These are phyloP conservation scores for Phrynosoma platyrhinos DNA, from an alignment of 2,113 vertebrate genomes.

Conservation along the genomic window DNA sequence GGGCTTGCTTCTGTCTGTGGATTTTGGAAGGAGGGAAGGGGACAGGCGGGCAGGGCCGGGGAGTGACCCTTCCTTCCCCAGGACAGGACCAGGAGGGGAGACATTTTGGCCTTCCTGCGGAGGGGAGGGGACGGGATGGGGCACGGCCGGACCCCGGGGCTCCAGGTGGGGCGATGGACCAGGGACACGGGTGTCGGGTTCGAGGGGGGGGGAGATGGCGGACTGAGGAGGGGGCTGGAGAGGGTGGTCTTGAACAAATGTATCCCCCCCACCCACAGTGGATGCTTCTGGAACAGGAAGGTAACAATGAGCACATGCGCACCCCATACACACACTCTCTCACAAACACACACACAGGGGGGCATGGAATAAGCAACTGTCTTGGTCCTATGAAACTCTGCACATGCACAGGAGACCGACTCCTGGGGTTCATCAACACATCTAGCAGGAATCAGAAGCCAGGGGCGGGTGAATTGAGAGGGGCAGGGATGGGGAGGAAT, in stretches of 20 bases:
- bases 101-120: background rate
- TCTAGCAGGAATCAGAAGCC: too few relatives aligned
- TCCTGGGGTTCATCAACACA: too few relatives aligned
- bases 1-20: background rate
- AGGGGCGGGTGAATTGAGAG: too few relatives aligned
- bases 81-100: background rate
- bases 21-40: too few relatives aligned
- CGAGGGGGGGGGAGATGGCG: background rate
- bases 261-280: background rate
- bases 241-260: background rate
- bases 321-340: too few relatives aligned
- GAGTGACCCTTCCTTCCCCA: background rate
- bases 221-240: background rate
- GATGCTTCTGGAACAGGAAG: background rate
- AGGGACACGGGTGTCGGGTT: background rate
- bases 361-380: too few relatives aligned
- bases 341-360: too few relatives aligned
- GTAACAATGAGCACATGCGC: background rate
- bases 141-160: conserved; percentile 8
- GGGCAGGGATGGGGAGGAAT: too few relatives aligned
- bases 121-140: background rate
- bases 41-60: background rate
- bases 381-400: too few relatives aligned
- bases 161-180: background rate
- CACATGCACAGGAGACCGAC: too few relatives aligned